Base-by-base conservation (phyloP, 2,888 invertebrate genomes). In the Ochlodes sylvanus region DNA sequence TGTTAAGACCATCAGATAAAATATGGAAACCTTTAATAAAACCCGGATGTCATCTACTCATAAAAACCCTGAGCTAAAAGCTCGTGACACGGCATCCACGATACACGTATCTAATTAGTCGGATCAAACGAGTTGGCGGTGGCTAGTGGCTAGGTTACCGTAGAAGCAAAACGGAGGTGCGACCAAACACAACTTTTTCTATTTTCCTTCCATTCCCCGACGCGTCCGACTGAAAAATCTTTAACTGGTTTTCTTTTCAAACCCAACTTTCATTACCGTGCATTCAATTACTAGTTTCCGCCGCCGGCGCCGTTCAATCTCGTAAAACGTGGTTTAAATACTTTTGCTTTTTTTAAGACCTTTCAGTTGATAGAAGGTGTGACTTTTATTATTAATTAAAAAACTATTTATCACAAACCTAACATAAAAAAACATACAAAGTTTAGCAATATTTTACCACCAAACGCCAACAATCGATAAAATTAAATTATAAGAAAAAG, bases 71-170 rank as follows among this genome's bases (percentile, higher is more conserved):
- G n/a, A n/a, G n/a, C n/a, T n/a, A n/a, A n/a, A n/a, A n/a, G n/a
- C n/a, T n/a, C n/a, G n/a, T n/a, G n/a, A 27, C 27, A 27, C 27
- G 27, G 27, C 27, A 5, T n/a, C n/a, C n/a, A 27, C 47, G 38
- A n/a, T 41, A 55, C 38, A 68, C 67, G 71, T 73, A 79, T 78
- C 73, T 77, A 83, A 88, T 89, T 86, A 88, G 79, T 71, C 79
- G 79, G 85, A 88, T 90, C 86, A 86, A 88, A 87, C 84, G 84
- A 72, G 77, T 74, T 76, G 77, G 75, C 72, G 72, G 73, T 73
- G 77, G 73, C 76, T 79, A 73, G 73, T 73, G 77, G 73, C 76
- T 79, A 73, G 84, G 85, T 83, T 82, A 83, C 9, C 38, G 79
- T 71, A 50, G 47, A 67, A 55, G 67, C 58, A 64, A 65, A 61